Evolutionary conservation across 2,888 invertebrate genomes (phyloP), one percentile per base, ranked within the genome.

Genomic region (Andrena haemorrhoa): DNA sequence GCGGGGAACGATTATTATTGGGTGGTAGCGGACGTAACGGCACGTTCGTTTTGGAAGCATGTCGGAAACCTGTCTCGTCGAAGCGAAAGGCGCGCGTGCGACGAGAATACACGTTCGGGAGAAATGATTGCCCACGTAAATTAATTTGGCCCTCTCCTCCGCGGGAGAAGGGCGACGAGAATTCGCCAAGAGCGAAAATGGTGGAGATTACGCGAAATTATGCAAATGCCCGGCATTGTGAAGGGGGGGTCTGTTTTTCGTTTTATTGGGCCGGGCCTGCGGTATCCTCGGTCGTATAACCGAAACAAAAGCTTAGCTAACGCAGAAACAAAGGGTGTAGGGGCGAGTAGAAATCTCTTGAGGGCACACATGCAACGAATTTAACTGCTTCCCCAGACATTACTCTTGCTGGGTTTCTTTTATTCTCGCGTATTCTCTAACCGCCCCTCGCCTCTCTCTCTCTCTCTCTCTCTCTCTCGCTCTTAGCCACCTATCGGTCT

Each of bases 141-240:
- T 90, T 85, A 89, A 88, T 86, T 82, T 79, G 7, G 20, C 72
- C 63, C 72, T 33, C 66, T 61, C 63, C 81, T 68, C 47, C 47
- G 65, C n/a, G 23, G 65, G n/a, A 70, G 58, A 71, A 53, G 78
- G 78, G 63, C 53, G 79, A 79, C 82, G 86, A 80, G 87, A 82
- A 23, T 87, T 88, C 91, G 90, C 89, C 88, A 90, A 84, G 77
- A 82, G 86, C 73, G 84, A 93, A 94, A 93, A 93, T 93, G 92
- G 91, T 90, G 90, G 93, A 93, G 93, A 93, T 93, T 94, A 93
- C 92, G 92, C 90, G 93, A 92, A 93, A 94, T 94, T 94, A 94
- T 94, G 94, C 90, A 94, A 94, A 94, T 93, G 71, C 80, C 51
- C 69, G 89, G 92, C 92, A 93, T 93, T 92, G 93, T 92, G 91